phyloP scores from a whole-genome alignment of 2,113 vertebrate species.

The Archilochus colubris region DNA sequence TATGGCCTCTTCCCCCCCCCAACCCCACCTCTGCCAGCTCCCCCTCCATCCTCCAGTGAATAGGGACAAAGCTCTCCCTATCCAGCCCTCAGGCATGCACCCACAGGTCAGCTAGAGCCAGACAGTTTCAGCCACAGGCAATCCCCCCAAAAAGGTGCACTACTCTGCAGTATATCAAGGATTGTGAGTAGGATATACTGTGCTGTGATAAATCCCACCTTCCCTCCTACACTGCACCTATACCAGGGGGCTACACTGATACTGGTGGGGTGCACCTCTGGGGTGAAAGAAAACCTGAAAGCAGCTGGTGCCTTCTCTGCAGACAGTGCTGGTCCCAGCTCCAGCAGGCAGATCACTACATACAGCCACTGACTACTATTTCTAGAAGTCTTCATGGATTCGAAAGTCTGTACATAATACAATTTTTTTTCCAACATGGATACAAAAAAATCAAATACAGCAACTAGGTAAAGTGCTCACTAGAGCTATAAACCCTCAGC shows the following conservation, averaged over 20 bases:
- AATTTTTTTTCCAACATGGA: not conserved
- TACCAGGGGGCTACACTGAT: not conserved
- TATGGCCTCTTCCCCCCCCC: not conserved
- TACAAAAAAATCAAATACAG: not conserved
- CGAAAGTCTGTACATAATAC: not conserved
- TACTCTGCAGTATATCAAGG: not conserved
- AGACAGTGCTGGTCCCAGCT: not conserved
- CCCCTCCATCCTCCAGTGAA: not conserved
- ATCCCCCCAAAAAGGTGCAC: not conserved
- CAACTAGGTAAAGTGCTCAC: rapidly evolving
- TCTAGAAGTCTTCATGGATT: not conserved
- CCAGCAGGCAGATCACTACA: rapidly evolving
- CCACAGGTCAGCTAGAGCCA: not conserved
- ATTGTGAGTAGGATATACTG: not conserved
- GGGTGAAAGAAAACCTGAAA: not conserved
- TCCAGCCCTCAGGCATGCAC: rapidly evolving
- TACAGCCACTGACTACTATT: not conserved
- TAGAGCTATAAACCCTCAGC: not conserved
- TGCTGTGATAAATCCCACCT: not conserved
- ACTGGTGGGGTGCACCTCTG: not conserved
- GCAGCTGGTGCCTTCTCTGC: rapidly evolving
- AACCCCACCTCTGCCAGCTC: rapidly evolving
- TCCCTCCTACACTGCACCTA: not conserved
- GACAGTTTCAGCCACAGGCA: not conserved
- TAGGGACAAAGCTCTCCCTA: not conserved